phyloP scores from a whole-genome alignment of 2,797 vertebrate species.

The Falco biarmicus region DNA sequence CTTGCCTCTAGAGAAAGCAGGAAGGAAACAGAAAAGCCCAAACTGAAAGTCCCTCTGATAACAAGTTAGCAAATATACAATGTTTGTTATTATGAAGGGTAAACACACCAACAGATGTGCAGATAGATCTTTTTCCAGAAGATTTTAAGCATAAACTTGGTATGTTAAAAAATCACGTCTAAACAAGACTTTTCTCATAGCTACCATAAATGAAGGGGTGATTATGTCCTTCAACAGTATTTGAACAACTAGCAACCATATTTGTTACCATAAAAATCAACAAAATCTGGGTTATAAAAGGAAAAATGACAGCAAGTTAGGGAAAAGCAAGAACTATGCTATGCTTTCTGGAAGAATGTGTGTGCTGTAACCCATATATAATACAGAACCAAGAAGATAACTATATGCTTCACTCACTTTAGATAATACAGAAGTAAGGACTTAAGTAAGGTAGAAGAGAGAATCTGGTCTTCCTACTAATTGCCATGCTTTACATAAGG shows the following conservation, averaged over 20 bases:
- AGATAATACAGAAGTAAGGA: not conserved
- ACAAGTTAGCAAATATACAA: not conserved
- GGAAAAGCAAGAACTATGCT: not conserved
- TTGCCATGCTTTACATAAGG: not conserved
- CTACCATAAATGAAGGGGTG: not conserved
- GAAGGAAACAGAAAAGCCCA: not conserved
- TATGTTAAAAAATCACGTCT: not conserved
- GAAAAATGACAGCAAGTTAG: not conserved
- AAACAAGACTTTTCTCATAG: not conserved
- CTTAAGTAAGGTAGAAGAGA: not conserved
- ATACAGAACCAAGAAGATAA: not conserved
- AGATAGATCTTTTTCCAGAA: not conserved
- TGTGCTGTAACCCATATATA: not conserved
- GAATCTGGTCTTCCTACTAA: not conserved
- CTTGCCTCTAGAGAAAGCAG: not conserved
- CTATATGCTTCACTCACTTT: not conserved
- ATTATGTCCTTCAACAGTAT: not conserved
- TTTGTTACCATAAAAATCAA: not conserved
- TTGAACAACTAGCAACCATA: not conserved
- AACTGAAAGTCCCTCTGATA: not conserved
- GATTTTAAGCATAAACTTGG: not conserved
- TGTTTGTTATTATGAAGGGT: not conserved
- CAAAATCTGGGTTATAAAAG: not conserved
- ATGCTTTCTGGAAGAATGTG: fast-evolving
- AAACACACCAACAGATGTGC: not conserved